Evolutionary conservation across 2,797 vertebrate genomes (phyloP).

Genomic region (Hydrolagus colliei): DNA sequence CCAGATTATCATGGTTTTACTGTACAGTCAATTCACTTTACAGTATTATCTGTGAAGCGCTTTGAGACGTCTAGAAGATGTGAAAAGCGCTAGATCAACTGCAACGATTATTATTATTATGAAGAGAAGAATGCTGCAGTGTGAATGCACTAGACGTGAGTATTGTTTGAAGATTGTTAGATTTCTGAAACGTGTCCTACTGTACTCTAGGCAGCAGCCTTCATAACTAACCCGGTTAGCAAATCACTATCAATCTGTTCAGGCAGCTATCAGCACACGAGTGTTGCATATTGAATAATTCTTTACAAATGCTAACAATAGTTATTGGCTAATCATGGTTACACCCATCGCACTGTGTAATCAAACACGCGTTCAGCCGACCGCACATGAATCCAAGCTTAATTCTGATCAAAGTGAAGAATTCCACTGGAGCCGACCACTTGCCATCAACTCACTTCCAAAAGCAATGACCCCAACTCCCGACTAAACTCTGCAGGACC

Average conservation of each 20-base stretch:
- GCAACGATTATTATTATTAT: no score
- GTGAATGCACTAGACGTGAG: no score
- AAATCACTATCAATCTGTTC: neutral
- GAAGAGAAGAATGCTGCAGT: no score
- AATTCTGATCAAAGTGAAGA: neutral
- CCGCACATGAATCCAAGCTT: neutral
- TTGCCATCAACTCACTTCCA: neutral
- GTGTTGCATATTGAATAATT: neutral
- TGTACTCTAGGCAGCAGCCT: neutral
- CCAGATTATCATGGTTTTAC: no score
- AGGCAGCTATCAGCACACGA: neutral
- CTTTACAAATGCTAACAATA: neutral
- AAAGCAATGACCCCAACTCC: no score
- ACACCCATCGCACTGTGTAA: neutral
- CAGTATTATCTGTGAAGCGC: no score
- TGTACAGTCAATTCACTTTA: no score
- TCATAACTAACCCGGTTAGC: neutral
- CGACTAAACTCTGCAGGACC: no score
- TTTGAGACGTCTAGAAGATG: no score
- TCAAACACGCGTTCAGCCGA: neutral
- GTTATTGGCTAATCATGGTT: neutral
- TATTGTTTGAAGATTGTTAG: neutral
- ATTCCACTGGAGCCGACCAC: neutral
- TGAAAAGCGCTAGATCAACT: no score
- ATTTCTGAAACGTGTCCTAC: neutral